Base-by-base conservation (phyloP, 1,140 invertebrate species). In the Acromyrmex echinatior region DNA sequence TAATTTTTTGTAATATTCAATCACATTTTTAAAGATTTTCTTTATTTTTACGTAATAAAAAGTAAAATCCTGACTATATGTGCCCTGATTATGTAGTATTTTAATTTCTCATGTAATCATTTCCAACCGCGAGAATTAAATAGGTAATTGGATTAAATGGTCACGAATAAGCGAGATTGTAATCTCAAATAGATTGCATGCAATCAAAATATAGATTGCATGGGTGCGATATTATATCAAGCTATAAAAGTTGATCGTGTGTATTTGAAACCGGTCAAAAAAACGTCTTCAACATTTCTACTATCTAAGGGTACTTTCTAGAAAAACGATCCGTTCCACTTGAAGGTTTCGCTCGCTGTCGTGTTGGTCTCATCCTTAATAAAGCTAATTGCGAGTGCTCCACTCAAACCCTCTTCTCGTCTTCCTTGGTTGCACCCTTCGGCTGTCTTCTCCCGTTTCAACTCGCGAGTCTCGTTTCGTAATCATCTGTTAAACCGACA, bases 311-410 rank as follows among this genome's bases (percentile, higher is more conserved):
- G 21, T 45, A 18, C 51, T 51, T 45, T 14, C n/a, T 62, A 35
- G 85, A 49, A 81, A 86, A 86, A 86, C 63, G 77, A 86, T 86
- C 85, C 85, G 49, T 63, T 86, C 28, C 31, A 51, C 84, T 81
- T 68, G 76, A 51, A 86, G 85, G 85, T 79, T 74, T 89, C 86
- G 58, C 35, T 76, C 51, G 45, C 66, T 76, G 77, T 62, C 71
- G 77, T n/a, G 14, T 82, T 58, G 74, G 73, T 90, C 87, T 81
- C 77, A 60, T 80, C 80, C 78, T 85, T 90, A 88, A 90, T 90
- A 88, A 90, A 88, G 82, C 87, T 90, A 90, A 90, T 90, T 90
- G 84, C 73, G 39, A 88, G 62, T 88, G 28, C 76, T 88, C 81
- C 62, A 28, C 70, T 73, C 82, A 53, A 28, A 45, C 68, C 51